A percentile compares a stretch with the other conserved stretches of the same genome.
phyloP scores from a whole-genome alignment of 2,797 vertebrate genomes.

The Neopelma chrysocephalum region DNA sequence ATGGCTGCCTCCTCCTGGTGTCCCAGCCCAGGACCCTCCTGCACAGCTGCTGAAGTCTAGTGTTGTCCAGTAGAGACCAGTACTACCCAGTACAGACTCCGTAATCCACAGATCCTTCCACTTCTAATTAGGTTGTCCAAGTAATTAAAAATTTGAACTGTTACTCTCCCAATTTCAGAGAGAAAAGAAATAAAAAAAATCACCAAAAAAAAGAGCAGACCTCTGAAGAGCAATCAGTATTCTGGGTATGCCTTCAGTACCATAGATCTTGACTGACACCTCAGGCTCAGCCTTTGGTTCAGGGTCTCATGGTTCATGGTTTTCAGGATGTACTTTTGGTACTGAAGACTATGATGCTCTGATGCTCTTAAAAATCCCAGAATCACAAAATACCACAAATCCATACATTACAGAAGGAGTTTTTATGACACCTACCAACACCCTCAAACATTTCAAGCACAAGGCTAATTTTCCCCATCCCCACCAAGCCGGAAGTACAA shows the following conservation, averaged over 20 bases:
- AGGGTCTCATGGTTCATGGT: not conserved
- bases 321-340: not conserved
- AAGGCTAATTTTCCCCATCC: fast-evolving
- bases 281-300: not conserved
- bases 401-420: not conserved
- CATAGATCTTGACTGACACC: not conserved
- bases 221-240: not conserved
- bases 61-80: not conserved
- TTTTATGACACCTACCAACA: not conserved
- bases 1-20: fast-evolving
- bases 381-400: not conserved
- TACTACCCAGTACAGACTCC: not conserved
- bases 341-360: not conserved
- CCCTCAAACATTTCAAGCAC: not conserved
- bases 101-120: not conserved
- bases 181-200: not conserved
- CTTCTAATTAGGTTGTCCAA: not conserved
- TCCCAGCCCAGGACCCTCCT: not conserved
- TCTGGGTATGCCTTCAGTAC: not conserved
- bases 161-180: not conserved
- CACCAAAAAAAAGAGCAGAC: not conserved
- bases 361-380: not conserved
- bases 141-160: not conserved
- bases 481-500: not conserved
- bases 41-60: not conserved